Base-by-base conservation (phyloP, 1,140 invertebrate species). In the Spodoptera frugiperda region DNA sequence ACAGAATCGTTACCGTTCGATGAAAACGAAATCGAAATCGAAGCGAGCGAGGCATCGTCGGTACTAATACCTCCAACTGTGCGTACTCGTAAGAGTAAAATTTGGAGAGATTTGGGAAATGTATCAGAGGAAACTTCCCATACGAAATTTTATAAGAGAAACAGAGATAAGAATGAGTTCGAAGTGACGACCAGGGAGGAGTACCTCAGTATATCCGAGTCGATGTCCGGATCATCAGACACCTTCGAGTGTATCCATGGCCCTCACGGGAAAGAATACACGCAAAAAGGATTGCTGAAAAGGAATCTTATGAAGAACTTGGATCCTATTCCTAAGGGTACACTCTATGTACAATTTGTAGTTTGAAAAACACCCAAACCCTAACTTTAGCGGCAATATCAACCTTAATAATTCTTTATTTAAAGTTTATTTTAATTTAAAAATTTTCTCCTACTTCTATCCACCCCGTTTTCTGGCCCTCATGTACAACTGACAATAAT, bases 231-330 rank as follows among this genome's bases (percentile, higher is more conserved):
- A 5, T 89, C 89, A 0, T 87, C 87, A 11, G 84, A 84, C 11
- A 83, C 84, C 0, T 93, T 86, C 54, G 72, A 75, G 4, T 91
- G 91, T 30, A 51, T 85, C 1, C 89, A 92, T 59, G 87, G 84
- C 0, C 74, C 85, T 8, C 83, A 84, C 15, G 86, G 85, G 10
- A 91, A 87, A 70, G 53, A 76, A n/a, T 91, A 91, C 57, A 78
- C 81, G 0, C 84, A 84, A 39, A 82, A 85, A 54, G 81, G 78
- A 17, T 72, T 80, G 11, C 67, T 89, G 9, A 87, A 86, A 59
- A 85, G 85, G 67, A 87, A 87, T 46, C 14, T 91, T 8, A 12
- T 79, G 1, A 91, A 89, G 53, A 75, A 84, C 44, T 79, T 92
- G 53, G 91, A 92, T 76, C 87, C 89, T 48, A 78, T 87, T 39